Conservation (phyloP, 2,888 invertebrate genomes). For the Heteromurus nitidus region DNA sequence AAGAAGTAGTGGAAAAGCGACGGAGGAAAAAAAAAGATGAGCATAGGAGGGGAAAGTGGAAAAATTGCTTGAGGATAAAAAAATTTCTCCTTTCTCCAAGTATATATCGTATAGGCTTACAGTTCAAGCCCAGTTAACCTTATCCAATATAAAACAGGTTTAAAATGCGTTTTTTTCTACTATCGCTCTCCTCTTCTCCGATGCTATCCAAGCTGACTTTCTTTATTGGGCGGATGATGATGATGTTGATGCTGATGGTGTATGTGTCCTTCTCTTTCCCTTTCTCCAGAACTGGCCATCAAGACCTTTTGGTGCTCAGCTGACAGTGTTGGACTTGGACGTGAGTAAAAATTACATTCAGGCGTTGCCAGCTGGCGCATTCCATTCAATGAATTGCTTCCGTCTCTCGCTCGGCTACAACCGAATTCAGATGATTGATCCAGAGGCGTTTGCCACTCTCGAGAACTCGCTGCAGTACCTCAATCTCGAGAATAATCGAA, state of each 20-base stretch:
- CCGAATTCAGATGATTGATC: constrained; percentile 87
- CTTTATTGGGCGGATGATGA: neutral
- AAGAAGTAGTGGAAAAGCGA: constrained; percentile 24
- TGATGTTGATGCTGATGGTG: constrained; percentile 18
- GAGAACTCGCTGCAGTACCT: constrained; percentile 86
- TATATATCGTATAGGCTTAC: too few relatives aligned
- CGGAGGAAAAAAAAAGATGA: neutral
- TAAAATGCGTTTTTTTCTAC: too few relatives aligned
- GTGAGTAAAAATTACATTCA: constrained; percentile 87
- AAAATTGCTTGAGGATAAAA: too few relatives aligned
- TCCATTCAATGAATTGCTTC: constrained; percentile 81
- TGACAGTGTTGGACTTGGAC: constrained; percentile 87
- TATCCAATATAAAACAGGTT: too few relatives aligned
- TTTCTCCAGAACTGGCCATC: constrained; percentile 70
- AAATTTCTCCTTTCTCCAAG: too few relatives aligned
- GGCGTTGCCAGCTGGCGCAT: constrained; percentile 81
- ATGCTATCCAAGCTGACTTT: neutral
- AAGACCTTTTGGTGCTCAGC: constrained; percentile 74
- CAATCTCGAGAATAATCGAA: constrained; percentile 85
- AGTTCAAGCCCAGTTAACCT: too few relatives aligned
- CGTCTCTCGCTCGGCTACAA: constrained; percentile 91
- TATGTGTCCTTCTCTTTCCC: neutral
- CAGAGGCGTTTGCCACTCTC: constrained; percentile 81
- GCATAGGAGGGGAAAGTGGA: too few relatives aligned
- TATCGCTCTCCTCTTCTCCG: neutral